phyloP scores from a whole-genome alignment of 2,888 invertebrate genomes.

The Drosophila lacicola region DNA sequence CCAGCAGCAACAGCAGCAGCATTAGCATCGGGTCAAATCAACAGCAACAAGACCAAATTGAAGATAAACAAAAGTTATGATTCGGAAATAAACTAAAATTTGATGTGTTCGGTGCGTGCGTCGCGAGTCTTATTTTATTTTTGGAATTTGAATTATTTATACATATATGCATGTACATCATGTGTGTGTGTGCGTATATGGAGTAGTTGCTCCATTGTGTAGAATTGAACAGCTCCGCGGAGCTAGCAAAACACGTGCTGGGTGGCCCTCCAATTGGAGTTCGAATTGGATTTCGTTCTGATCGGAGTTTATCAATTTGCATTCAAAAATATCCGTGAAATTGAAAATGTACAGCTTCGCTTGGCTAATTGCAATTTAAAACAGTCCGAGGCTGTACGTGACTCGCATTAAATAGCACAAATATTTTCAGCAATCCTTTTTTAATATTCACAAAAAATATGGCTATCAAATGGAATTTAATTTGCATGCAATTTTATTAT shows the following conservation, averaged over 20 bases:
- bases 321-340: background rate
- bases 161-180: no score
- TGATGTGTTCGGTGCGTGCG: constrained; percentile 57
- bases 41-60: constrained; percentile 33
- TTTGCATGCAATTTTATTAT: constrained; percentile 10
- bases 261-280: constrained; percentile 19
- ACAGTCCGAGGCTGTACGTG: constrained; percentile 10
- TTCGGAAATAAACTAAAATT: constrained; percentile 75
- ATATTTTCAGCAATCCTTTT: background rate
- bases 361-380: constrained; percentile 33
- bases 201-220: background rate
- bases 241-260: constrained; percentile 15
- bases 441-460: background rate
- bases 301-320: constrained; percentile 25
- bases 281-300: background rate
- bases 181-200: background rate
- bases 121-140: constrained; percentile 55
- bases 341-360: constrained; percentile 2
- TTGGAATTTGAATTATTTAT: constrained; percentile 45
- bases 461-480: constrained; percentile 1
- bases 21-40: constrained; percentile 7
- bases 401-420: constrained; percentile 11
- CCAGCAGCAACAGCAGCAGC: constrained; percentile 17
- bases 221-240: background rate
- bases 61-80: constrained; percentile 78